Evolutionary conservation across 1,140 invertebrate genomes (phyloP).

Genomic region (Calliopsis andreniformis): DNA sequence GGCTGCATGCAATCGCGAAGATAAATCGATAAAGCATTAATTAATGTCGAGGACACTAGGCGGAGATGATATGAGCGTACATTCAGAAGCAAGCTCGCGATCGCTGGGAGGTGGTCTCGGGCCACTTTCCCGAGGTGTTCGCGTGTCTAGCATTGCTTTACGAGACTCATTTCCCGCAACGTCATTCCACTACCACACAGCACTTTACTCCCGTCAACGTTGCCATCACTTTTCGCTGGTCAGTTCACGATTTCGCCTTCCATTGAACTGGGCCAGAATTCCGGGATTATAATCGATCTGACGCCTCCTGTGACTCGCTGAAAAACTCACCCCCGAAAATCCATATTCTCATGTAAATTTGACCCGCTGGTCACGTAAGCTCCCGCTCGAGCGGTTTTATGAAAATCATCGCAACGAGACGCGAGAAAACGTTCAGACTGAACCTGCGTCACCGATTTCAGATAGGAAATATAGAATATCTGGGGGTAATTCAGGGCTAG

Average conservation of each 20-base stretch:
- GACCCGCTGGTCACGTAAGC: background rate
- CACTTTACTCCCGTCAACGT: slow-evolving; percentile 51
- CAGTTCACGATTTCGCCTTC: slow-evolving; percentile 45
- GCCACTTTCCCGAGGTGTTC: slow-evolving; percentile 61
- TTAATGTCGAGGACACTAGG: slow-evolving; percentile 50
- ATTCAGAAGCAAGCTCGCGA: slow-evolving; percentile 43
- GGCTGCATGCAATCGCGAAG: slow-evolving; percentile 21
- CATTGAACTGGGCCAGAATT: slow-evolving; percentile 57
- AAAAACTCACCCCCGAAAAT: slow-evolving; percentile 29
- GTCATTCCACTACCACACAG: slow-evolving; percentile 69
- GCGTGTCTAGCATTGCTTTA: slow-evolving; percentile 74
- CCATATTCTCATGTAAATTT: background rate
- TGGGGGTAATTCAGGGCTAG: background rate
- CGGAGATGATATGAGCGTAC: slow-evolving; percentile 39
- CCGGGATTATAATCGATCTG: slow-evolving; percentile 38
- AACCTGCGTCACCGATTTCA: background rate
- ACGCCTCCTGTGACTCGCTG: slow-evolving; percentile 30
- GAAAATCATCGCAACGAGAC: background rate
- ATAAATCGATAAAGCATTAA: slow-evolving; percentile 40
- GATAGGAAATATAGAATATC: background rate
- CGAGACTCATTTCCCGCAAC: slow-evolving; percentile 76
- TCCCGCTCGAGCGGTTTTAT: background rate
- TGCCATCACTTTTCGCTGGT: slow-evolving; percentile 45
- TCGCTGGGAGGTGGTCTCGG: slow-evolving; percentile 40
- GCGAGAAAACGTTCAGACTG: background rate